Evolutionary conservation across 2,888 invertebrate species (phyloP).

Genomic region (Odontomyia ornata): DNA sequence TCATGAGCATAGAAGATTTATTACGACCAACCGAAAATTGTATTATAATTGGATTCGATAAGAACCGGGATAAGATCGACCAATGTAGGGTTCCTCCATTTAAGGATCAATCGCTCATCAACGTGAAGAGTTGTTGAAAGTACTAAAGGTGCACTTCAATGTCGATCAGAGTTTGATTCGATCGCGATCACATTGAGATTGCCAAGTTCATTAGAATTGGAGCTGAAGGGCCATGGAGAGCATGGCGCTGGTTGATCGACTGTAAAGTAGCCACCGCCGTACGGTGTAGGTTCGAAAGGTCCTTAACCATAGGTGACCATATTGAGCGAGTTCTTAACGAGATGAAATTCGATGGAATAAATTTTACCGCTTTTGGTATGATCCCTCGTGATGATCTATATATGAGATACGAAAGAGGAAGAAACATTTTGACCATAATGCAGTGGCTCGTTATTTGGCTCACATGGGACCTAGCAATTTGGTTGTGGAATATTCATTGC

Average conservation of each 20-base stretch:
- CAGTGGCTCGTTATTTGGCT: too few relatives aligned
- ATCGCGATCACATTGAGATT: neutral
- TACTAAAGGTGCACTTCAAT: constrained; percentile 1
- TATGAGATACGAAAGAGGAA: constrained; percentile 18
- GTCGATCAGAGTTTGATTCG: constrained; percentile 13
- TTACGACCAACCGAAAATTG: constrained; percentile 15
- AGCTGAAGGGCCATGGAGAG: neutral
- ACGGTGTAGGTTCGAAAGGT: constrained; percentile 10
- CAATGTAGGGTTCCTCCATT: constrained; percentile 10
- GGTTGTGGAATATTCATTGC: too few relatives aligned
- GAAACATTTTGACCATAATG: neutral
- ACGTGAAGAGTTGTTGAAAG: constrained; percentile 5
- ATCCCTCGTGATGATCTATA: constrained; percentile 41
- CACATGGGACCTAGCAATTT: too few relatives aligned
- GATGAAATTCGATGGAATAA: constrained; percentile 33
- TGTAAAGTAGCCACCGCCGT: constrained; percentile 14
- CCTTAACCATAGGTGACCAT: constrained; percentile 33
- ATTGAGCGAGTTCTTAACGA: constrained; percentile 37
- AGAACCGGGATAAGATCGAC: neutral
- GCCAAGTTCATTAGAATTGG: constrained; percentile 24
- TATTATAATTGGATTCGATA: constrained; percentile 35
- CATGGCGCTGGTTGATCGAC: constrained; percentile 15
- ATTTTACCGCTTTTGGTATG: constrained; percentile 39
- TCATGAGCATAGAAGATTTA: neutral
- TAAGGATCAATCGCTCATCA: neutral